phyloP scores from a whole-genome alignment of 2,113 vertebrate genomes.

The Puma concolor region DNA sequence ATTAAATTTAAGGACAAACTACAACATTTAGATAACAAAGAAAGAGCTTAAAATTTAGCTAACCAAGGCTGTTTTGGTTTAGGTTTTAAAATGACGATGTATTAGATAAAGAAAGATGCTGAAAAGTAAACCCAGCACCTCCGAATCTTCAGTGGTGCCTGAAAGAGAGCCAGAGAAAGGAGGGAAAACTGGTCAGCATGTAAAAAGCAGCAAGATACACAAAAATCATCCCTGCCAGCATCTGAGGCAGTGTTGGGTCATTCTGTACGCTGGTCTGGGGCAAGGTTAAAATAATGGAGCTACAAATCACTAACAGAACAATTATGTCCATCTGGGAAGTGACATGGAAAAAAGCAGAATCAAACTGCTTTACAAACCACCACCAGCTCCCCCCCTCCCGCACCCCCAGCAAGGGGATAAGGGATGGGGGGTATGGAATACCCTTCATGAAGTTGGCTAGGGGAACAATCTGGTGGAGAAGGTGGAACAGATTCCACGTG shows the following conservation, averaged over 20 bases:
- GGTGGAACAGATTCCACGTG: background rate
- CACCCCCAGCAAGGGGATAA: background rate
- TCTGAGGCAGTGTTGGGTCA: background rate
- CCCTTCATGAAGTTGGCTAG: background rate
- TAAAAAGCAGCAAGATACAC: background rate
- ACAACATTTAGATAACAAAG: background rate
- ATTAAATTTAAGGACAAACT: slow-evolving; percentile 5
- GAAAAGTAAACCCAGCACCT: background rate
- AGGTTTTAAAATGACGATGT: slow-evolving; percentile 1
- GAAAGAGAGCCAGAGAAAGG: background rate
- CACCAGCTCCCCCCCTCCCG: background rate
- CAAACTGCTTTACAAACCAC: background rate
- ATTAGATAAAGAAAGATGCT: background rate
- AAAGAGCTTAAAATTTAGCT: background rate
- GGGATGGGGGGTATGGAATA: background rate
- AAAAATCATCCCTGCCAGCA: background rate
- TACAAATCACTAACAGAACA: slow-evolving; percentile 17
- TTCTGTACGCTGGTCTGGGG: background rate
- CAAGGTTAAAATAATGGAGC: background rate
- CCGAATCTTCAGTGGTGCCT: background rate
- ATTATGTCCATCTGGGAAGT: background rate
- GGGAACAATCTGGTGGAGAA: background rate
- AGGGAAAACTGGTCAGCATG: background rate
- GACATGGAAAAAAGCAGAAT: background rate
- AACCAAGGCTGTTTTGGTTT: background rate